Evolutionary conservation across 1,140 invertebrate species (phyloP).

Genomic region (Melitaea cinxia): DNA sequence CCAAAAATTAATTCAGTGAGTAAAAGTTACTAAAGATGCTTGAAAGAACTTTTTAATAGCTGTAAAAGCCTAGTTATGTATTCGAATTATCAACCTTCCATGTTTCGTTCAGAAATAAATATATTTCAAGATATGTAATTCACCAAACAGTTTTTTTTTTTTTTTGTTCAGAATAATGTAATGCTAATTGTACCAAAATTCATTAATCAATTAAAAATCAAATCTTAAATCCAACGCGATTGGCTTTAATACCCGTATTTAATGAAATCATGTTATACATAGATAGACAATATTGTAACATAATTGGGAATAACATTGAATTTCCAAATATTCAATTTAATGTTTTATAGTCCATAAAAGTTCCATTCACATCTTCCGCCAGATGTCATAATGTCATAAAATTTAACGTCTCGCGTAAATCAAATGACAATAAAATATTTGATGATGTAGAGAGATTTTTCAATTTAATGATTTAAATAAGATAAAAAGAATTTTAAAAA

Average conservation of each 20-base stretch:
- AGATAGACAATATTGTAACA: neutral
- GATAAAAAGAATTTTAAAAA: neutral
- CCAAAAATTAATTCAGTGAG: constrained; percentile 43
- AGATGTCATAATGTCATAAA: neutral
- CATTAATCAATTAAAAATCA: no score
- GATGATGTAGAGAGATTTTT: neutral
- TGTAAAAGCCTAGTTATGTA: no score
- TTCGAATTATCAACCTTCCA: no score
- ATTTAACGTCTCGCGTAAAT: neutral
- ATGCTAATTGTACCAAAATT: no score
- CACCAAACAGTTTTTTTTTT: no score
- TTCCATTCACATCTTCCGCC: neutral
- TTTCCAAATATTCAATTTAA: neutral
- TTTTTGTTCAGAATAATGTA: no score
- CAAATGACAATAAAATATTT: neutral
- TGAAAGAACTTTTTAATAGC: no score
- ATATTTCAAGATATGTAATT: no score
- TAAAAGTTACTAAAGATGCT: neutral
- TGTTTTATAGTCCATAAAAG: neutral
- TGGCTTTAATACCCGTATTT: no score
- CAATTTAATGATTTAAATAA: neutral
- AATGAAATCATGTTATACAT: no score
- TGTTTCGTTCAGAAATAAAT: no score
- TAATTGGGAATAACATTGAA: neutral
- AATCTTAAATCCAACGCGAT: no score